Conservation (phyloP, 2,888 invertebrate genomes). For the Acholoe squamosa region DNA sequence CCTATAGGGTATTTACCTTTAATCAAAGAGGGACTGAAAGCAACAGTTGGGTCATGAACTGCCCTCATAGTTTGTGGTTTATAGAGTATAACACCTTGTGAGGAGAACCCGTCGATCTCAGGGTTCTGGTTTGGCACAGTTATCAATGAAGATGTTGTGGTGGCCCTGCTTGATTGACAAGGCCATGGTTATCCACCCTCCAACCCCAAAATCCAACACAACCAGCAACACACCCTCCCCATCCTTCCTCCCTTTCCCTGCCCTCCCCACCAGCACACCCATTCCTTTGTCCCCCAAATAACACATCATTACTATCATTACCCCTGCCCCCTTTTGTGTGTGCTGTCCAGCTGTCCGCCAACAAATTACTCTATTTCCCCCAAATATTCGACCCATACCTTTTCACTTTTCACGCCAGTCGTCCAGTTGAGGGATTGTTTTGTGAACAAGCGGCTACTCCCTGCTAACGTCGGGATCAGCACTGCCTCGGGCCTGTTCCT, state of each 20-base stretch:
- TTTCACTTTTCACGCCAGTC: conserved; percentile 49
- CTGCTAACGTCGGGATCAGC: too few relatives aligned
- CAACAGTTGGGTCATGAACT: too few relatives aligned
- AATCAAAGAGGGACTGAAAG: too few relatives aligned
- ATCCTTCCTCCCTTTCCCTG: background rate
- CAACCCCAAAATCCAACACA: background rate
- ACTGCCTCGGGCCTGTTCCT: too few relatives aligned
- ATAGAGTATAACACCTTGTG: too few relatives aligned
- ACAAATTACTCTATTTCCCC: conserved; percentile 59
- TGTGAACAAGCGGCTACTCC: background rate
- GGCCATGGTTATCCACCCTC: background rate
- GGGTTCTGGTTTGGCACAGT: background rate
- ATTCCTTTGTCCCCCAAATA: conserved; percentile 38
- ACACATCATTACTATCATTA: conserved; percentile 60
- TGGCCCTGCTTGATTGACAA: background rate
- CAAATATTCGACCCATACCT: conserved; percentile 50
- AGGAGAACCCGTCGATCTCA: too few relatives aligned
- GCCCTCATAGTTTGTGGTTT: too few relatives aligned
- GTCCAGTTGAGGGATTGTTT: conserved; percentile 9
- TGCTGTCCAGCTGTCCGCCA: conserved; percentile 61
- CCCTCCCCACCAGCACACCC: conserved; percentile 11
- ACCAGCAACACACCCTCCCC: background rate
- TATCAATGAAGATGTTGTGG: conserved; percentile 16
- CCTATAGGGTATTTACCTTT: too few relatives aligned
- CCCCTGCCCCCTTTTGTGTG: conserved; percentile 34